Evolutionary conservation across 2,797 vertebrate genomes (phyloP), one percentile per base, ranked within the genome.

Genomic region (Xerus rutilus): DNA sequence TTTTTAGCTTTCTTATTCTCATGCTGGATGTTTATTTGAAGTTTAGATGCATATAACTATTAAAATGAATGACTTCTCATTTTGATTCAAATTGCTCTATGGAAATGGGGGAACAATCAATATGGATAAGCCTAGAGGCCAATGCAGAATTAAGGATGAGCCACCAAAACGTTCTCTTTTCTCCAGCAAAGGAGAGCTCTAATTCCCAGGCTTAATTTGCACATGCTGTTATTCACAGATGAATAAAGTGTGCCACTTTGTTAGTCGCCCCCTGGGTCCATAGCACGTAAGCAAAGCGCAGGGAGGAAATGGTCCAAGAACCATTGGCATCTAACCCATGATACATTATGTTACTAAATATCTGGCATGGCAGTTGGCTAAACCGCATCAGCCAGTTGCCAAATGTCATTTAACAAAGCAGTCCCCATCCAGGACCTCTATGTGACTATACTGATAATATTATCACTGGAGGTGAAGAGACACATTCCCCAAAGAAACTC

Each of bases 321-420:
- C 96, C 93, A 96, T 95, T 97, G 97, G 97, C 97, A 97, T 96
- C 91, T 93, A 89, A 97, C 93, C 86, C 97, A 39, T 72, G n/a
- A 97, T 96, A 96, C 95, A 97, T 97, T 97, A 97, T 98, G 96
- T 78, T 94, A 95, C 96, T 98, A 97, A 97, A 79, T 97, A 98
- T 97, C 95, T 97, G 96, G 95, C 97, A 97, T 86, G 91, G 93
- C 91, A 97, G 86, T 97, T 98, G 98, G 98, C 96, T 96, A 94
- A 93, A 96, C 43, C 69, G 74, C 43, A 20, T 67, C 88, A 96
- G 47, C 85, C 72, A 73, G 86, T 93, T 98, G 96, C 97, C 98
- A 98, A 97, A 96, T 96, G 96, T 93, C 97, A 97, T 97, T 98
- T 97, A 97, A 95, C 95, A 96, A 96, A 96, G 70, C 86, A 84